Evolutionary conservation across 2,888 invertebrate species (phyloP), one percentile per base, ranked within the genome.

Genomic region (Microplitis deprimator): DNA sequence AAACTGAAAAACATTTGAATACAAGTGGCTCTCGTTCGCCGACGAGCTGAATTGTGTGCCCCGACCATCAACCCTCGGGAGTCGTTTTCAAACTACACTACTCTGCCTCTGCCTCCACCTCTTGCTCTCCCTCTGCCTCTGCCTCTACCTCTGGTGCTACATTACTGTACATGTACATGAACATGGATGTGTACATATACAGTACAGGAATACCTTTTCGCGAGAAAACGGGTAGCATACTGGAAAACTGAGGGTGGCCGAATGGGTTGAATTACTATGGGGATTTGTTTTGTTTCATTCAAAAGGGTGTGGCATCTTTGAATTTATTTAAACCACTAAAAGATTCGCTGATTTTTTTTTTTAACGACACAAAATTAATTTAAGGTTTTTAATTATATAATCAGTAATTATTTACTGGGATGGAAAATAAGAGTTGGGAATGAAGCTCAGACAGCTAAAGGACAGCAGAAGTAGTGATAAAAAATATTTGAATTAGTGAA

Each of bases 11-110:
- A 76, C 79, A 80, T 80, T 80, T 80, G 80, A 80, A 80, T 80
- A 80, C 80, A 80, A 80, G 80, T 80, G 79, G 80, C 80, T 68
- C 80, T 77, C 79, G 68, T 79, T 61, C 74, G 69, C 65, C 76
- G 79, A 70, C 62, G 71, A 77, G 73, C 62, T 68, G 20, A n/a
- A 68, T 50, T 50, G 50, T 50, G 50, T 50, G 60, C 68, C 70
- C 64, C 73, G 38, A 77, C 64, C 73, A 76, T 38, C 73, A 70
- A 76, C 76, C 78, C 79, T 40, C 64, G 76, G 75, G 76, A 67
- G 78, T 73, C 79, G 72, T 79, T 50, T 50, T 50, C 65, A 65
- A 65, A 65, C 65, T 65, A 38, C 50, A 13, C 50, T 50, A 50
- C 76, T 73, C 61, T 71, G 16, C 13, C 71, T 62, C 59, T 69